Conservation (phyloP, 1,140 invertebrate species). For the Heliconius hewitsoni region DNA sequence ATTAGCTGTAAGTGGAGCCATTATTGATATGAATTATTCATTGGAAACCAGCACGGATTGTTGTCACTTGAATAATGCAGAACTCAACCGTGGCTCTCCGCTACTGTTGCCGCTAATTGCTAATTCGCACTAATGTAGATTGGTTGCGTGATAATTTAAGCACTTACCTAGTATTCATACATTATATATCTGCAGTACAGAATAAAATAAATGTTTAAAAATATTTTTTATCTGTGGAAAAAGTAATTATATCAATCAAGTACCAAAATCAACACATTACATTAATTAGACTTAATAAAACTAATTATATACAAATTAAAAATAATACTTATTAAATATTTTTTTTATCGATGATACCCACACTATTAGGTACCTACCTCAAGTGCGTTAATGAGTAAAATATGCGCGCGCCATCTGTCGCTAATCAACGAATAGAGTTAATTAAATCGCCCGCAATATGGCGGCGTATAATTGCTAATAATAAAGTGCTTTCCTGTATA, state of each 20-base stretch:
- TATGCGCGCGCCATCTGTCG: constrained; percentile 74
- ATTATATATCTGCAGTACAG: neutral
- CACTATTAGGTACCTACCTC: constrained; percentile 39
- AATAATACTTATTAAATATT: neutral
- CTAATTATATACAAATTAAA: neutral
- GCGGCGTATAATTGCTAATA: constrained; percentile 78
- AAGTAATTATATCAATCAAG: neutral
- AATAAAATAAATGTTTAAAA: neutral
- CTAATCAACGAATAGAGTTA: constrained; percentile 78
- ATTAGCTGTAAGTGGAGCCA: constrained; percentile 55
- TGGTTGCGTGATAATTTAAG: constrained; percentile 19
- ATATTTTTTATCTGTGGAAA: neutral
- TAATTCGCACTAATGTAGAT: constrained; percentile 42
- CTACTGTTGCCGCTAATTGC: constrained; percentile 31
- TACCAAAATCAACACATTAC: neutral
- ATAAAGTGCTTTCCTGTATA: constrained; percentile 80
- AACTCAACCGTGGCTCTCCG: constrained; percentile 59
- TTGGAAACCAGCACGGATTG: constrained; percentile 63
- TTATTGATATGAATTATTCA: constrained; percentile 74
- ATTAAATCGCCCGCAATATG: constrained; percentile 79
- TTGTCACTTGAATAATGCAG: constrained; percentile 71
- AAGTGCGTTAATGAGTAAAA: constrained; percentile 66
- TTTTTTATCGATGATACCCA: constrained; percentile 23
- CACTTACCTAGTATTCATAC: neutral
- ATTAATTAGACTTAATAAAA: neutral